phyloP scores from a whole-genome alignment of 2,113 vertebrate genomes.

The Ancistrus triradiatus region DNA sequence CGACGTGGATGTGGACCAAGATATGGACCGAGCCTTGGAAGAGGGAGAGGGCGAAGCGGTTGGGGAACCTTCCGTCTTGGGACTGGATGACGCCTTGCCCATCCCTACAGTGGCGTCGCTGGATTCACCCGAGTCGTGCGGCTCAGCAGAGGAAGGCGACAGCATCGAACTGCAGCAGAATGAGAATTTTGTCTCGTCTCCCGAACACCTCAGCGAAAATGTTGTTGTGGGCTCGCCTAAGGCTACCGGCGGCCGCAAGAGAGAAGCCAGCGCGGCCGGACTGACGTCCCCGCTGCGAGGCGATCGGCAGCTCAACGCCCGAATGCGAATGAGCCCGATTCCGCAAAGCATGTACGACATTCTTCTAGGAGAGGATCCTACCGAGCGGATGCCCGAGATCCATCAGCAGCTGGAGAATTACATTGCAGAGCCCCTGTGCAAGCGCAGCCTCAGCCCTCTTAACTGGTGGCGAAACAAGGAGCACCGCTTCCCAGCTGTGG shows the following conservation, averaged over 20 bases:
- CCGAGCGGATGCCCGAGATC: constrained; percentile 60
- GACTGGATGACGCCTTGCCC: constrained; percentile 32
- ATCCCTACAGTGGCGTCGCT: constrained; percentile 39
- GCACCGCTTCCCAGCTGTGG: constrained; percentile 62
- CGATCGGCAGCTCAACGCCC: constrained; percentile 1
- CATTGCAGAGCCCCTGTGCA: constrained; percentile 63
- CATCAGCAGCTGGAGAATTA: constrained; percentile 68
- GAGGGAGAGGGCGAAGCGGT: constrained; percentile 17
- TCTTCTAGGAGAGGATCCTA: constrained; percentile 64
- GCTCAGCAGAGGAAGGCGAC: constrained; percentile 47
- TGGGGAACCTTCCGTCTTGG: constrained; percentile 20
- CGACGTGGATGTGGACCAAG: constrained; percentile 7
- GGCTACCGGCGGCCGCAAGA: neutral
- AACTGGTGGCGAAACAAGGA: constrained; percentile 64
- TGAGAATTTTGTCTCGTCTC: neutral
- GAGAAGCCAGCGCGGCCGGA: neutral
- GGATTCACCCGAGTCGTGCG: constrained; percentile 48
- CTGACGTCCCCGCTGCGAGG: constrained; percentile 7
- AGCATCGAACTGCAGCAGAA: constrained; percentile 46
- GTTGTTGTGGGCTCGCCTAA: constrained; percentile 20
- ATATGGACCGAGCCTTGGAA: constrained; percentile 15
- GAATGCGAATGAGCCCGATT: neutral
- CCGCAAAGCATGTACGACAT: constrained; percentile 62
- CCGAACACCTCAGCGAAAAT: constrained; percentile 22
- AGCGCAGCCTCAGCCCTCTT: constrained; percentile 60